Evolutionary conservation across 1,140 invertebrate genomes (phyloP), one percentile per base, ranked within the genome.

Genomic region (Drosophila repleta): DNA sequence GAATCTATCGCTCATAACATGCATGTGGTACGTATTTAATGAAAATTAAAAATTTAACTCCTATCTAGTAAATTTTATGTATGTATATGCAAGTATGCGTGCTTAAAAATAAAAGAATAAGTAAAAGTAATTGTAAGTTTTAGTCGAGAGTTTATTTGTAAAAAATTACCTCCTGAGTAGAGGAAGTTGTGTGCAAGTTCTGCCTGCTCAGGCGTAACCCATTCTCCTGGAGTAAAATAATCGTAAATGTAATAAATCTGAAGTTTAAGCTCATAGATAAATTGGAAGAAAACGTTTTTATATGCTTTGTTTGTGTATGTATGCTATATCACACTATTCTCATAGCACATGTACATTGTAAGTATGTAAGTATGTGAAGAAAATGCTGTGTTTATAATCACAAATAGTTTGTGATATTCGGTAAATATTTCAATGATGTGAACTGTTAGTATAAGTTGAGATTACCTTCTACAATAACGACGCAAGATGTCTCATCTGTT

Each of bases 401-500:
- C 2, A 24, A n/a, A n/a, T n/a, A n/a, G 4, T 29, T 35, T 11
- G 32, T 6, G 32, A 13, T 35, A 1, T 13, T 11, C 11, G 32
- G 32, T 13, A 35, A 35, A 6, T 35, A 35, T 35, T 35, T 35
- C 1, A 35, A 35, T 5, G n/a, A 15, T 26, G 13, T 4, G 7
- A 10, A 1, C 15, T 49, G n/a, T 51, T 5, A 51, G 13, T n/a
- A 21, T 2, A 51, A 35, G 7, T n/a, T 13, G 26, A 18, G 56
- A 18, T 91, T 93, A 96, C 98, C 98, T 96, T 99, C 98, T 84
- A 99, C 98, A 84, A 98, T 98, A 26, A 99, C 96, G 66, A 98
- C 96, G 92, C 98, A 99, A 46, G 94, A 96, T 1, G 98, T 99
- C 93, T 99, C 98, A 87, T 98, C 97, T 18, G 95, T 95, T 77